phyloP scores from a whole-genome alignment of 2,113 vertebrate species.

The Acrocephalus kingi region DNA sequence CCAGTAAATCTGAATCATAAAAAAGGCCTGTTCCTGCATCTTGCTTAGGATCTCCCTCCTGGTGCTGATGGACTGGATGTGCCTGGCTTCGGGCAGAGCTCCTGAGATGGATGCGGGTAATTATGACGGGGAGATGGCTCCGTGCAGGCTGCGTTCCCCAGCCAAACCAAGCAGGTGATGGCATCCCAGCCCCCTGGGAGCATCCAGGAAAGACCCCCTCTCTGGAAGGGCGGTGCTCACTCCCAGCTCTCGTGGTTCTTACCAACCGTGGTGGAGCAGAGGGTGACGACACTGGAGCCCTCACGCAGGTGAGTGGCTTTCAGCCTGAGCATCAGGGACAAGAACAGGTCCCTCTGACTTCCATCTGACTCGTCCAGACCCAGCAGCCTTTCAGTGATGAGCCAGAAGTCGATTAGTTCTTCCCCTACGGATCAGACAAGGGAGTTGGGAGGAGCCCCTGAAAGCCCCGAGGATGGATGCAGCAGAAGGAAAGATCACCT shows the following conservation, averaged over 20 bases:
- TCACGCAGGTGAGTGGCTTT: conserved; percentile 74
- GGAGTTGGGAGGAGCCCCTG: background rate
- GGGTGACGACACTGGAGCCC: conserved; percentile 59
- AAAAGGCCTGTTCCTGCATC: conserved; percentile 72
- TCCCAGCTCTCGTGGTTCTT: background rate
- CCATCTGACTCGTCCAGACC: conserved; percentile 57
- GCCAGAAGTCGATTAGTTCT: conserved; percentile 76
- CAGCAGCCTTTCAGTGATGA: conserved; percentile 73
- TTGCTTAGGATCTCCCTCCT: conserved; percentile 65
- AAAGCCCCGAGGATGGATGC: rapidly evolving
- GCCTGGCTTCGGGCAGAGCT: conserved; percentile 24
- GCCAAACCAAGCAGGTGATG: background rate
- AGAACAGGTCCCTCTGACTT: conserved; percentile 54
- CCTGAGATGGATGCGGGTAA: conserved; percentile 40
- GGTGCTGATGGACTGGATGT: conserved; percentile 31
- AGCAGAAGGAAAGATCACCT: background rate
- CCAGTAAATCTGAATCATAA: conserved; percentile 75
- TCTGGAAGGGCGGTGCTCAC: background rate
- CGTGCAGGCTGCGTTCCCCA: background rate
- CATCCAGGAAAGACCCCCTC: background rate
- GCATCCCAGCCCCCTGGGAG: background rate
- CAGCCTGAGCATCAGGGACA: conserved; percentile 67
- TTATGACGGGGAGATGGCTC: rapidly evolving
- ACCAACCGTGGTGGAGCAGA: conserved; percentile 66
- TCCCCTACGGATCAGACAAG: conserved; percentile 62